Percentiles rank a stretch among this genome's conserved stretches.
Conservation (phyloP, 1,140 invertebrate species). For the Aphis craccivora region DNA sequence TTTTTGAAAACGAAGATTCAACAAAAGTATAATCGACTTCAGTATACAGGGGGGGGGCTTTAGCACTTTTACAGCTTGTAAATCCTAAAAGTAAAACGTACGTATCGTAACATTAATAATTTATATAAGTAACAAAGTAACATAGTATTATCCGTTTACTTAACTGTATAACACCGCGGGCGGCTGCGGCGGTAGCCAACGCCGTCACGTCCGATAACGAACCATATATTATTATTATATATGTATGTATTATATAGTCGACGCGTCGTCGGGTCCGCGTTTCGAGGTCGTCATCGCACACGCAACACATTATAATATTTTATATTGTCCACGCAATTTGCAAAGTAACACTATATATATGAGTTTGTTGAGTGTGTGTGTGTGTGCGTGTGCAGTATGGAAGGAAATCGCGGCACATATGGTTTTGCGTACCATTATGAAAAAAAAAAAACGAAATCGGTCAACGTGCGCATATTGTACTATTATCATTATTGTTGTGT, state of each 20-base stretch:
- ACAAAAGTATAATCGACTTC: neutral
- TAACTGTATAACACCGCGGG: neutral
- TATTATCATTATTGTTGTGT: neutral
- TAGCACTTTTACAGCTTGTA: neutral
- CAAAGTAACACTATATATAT: neutral
- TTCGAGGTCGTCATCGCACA: neutral
- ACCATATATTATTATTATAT: neutral
- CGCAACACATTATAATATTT: neutral
- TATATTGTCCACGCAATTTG: neutral
- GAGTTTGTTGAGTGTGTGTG: too few species aligned
- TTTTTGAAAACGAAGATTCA: neutral
- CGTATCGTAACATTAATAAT: neutral
- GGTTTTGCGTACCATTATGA: neutral
- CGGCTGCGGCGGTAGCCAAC: neutral
- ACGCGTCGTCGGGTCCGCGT: neutral
- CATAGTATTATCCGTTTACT: neutral
- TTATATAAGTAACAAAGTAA: neutral
- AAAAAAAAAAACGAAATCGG: constrained; percentile 3
- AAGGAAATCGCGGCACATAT: constrained; percentile 14
- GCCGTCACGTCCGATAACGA: neutral
- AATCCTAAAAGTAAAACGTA: neutral
- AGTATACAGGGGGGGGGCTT: neutral
- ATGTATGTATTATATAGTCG: neutral
- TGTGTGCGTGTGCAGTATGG: too few species aligned
- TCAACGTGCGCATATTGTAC: neutral